Evolutionary conservation across 2,797 vertebrate genomes (phyloP).

Genomic region (Amniataba percoides): DNA sequence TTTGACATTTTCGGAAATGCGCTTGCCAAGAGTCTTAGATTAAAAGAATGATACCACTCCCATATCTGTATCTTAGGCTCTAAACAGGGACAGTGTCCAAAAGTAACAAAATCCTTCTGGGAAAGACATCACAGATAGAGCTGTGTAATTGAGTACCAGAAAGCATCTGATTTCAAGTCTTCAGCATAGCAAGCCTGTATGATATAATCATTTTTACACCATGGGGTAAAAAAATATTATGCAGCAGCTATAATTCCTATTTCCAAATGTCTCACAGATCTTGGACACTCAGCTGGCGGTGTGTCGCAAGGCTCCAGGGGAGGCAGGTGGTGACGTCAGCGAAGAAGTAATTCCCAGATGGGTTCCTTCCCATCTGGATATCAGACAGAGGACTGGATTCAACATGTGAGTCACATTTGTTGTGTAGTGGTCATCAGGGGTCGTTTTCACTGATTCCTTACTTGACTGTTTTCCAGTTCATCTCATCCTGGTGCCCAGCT

Average conservation of each 20-base stretch:
- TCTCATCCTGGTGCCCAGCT: neutral
- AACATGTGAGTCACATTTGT: constrained; percentile 71
- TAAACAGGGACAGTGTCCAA: neutral
- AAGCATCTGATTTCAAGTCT: neutral
- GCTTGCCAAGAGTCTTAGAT: too few relatives aligned
- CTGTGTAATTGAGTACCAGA: neutral
- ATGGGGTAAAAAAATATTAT: neutral
- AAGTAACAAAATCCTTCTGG: neutral
- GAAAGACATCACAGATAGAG: neutral
- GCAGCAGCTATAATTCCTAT: neutral
- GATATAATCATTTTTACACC: neutral
- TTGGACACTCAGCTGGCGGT: constrained; percentile 82
- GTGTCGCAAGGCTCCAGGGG: constrained; percentile 64
- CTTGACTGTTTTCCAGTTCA: neutral
- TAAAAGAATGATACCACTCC: neutral
- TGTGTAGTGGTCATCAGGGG: neutral
- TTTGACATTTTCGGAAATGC: neutral
- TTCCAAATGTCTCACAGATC: constrained; percentile 66
- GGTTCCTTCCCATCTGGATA: constrained; percentile 81
- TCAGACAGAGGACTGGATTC: constrained; percentile 79
- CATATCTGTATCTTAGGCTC: neutral
- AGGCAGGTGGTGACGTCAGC: constrained; percentile 40
- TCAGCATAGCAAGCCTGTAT: neutral
- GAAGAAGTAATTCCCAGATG: constrained; percentile 70
- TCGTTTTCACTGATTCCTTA: neutral